These are phyloP conservation scores for Stenoptilia bipunctidactyla DNA, from an alignment of 2,888 invertebrate species.

Conservation along the genomic window DNA sequence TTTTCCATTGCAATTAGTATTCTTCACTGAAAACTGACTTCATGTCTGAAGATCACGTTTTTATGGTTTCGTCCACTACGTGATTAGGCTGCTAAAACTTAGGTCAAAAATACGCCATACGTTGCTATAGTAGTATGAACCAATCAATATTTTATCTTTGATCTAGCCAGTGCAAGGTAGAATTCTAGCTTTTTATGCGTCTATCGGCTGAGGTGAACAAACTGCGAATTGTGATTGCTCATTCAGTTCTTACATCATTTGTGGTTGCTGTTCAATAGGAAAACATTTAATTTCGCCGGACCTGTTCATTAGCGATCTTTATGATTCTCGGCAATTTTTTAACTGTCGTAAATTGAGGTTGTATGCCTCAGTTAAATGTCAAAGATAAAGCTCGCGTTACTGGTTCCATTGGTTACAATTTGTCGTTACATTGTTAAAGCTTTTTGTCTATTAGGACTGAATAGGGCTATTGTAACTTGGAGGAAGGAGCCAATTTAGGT, in stretches of 20 bases:
- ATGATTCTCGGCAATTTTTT: constrained; percentile 6
- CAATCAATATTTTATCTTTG: constrained; percentile 63
- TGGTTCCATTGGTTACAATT: not conserved
- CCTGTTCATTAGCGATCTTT: constrained; percentile 31
- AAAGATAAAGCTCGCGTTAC: not conserved
- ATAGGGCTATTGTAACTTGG: constrained; percentile 43
- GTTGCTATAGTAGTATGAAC: constrained; percentile 60
- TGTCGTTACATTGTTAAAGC: constrained; percentile 33
- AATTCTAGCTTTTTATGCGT: constrained; percentile 67
- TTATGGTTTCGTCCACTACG: constrained; percentile 42
- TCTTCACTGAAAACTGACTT: constrained; percentile 32
- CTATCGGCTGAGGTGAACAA: constrained; percentile 58
- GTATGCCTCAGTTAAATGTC: not conserved
- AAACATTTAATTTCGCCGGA: constrained; percentile 37
- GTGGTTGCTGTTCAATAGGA: constrained; percentile 43
- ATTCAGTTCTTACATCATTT: constrained; percentile 64
- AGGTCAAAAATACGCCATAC: constrained; percentile 51
- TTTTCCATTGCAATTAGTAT: constrained; percentile 27
- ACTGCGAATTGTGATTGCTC: constrained; percentile 60
- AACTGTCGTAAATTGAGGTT: not conserved
- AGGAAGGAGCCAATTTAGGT: constrained; percentile 49
- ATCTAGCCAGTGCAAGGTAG: constrained; percentile 57
- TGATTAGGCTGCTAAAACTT: constrained; percentile 43
- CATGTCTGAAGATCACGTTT: constrained; percentile 32
- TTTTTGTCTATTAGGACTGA: constrained; percentile 52